Evolutionary conservation across 2,797 vertebrate species (phyloP).

Genomic region (Strix occidentalis): DNA sequence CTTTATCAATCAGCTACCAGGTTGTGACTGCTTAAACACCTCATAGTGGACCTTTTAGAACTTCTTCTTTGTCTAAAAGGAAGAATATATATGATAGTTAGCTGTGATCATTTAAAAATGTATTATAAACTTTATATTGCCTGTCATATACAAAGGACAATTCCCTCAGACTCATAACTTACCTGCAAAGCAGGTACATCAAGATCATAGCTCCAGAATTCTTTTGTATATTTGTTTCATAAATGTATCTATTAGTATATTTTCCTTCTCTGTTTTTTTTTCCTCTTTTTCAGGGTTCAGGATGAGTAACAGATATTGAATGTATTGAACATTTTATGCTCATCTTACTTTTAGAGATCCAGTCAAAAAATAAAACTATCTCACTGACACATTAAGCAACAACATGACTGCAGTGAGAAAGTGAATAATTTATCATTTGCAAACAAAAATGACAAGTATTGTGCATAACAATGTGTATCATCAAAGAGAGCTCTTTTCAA

Average conservation of each 20-base stretch:
- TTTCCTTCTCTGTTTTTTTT: conserved; percentile 5
- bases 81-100: background rate
- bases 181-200: background rate
- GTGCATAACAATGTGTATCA: conserved; percentile 39
- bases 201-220: background rate
- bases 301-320: conserved; percentile 7
- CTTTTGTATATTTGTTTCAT: conserved; percentile 27
- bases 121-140: background rate
- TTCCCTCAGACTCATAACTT: background rate
- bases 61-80: background rate
- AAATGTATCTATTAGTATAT: background rate
- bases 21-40: conserved; percentile 37
- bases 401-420: conserved; percentile 35
- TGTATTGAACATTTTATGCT: conserved; percentile 6
- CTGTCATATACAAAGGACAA: background rate
- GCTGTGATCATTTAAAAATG: background rate
- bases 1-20: conserved; percentile 46
- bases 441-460: conserved; percentile 65
- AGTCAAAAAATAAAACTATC: conserved; percentile 40
- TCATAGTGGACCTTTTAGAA: background rate
- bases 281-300: background rate
- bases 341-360: conserved; percentile 6
- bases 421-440: conserved; percentile 73
- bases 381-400: conserved; percentile 37
- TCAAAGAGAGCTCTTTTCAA: conserved; percentile 35